phyloP scores from a whole-genome alignment of 1,140 invertebrate species.

The Megalopta genalis region DNA sequence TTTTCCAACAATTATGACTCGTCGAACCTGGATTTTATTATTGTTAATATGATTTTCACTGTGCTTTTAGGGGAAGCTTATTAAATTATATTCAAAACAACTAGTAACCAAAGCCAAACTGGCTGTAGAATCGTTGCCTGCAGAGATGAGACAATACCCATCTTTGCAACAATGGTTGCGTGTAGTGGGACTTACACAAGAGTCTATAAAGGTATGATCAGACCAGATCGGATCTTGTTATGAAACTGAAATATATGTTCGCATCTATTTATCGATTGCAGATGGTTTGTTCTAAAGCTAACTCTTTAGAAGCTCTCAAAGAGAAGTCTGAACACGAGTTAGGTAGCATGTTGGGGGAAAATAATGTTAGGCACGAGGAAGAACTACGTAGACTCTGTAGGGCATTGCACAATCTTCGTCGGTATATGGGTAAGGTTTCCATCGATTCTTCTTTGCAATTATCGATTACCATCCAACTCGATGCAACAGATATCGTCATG shows the following conservation, averaged over 20 bases:
- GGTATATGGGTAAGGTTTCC: conserved; percentile 86
- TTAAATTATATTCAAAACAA: conserved; percentile 95
- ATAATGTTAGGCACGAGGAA: conserved; percentile 85
- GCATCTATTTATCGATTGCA: conserved; percentile 60
- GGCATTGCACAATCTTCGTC: conserved; percentile 91
- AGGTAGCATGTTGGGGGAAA: conserved; percentile 85
- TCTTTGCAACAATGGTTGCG: conserved; percentile 93
- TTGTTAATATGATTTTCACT: neutral
- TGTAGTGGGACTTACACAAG: conserved; percentile 90
- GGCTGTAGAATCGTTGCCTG: conserved; percentile 80
- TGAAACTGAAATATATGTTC: neutral
- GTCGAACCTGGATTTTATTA: neutral
- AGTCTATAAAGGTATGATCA: conserved; percentile 85
- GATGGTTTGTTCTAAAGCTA: conserved; percentile 82
- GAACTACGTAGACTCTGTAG: conserved; percentile 89
- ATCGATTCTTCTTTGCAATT: conserved; percentile 10
- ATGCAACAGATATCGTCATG: conserved; percentile 3
- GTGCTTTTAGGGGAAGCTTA: conserved; percentile 89
- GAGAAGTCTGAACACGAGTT: conserved; percentile 92
- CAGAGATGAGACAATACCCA: conserved; percentile 85
- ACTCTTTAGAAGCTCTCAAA: conserved; percentile 88
- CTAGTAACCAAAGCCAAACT: conserved; percentile 91
- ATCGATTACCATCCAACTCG: conserved; percentile 12
- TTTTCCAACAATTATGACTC: neutral
- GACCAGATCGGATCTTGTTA: conserved; percentile 22